These are phyloP conservation scores for Protonibea diacanthus DNA, from an alignment of 2,797 vertebrate genomes.

Conservation along the genomic window DNA sequence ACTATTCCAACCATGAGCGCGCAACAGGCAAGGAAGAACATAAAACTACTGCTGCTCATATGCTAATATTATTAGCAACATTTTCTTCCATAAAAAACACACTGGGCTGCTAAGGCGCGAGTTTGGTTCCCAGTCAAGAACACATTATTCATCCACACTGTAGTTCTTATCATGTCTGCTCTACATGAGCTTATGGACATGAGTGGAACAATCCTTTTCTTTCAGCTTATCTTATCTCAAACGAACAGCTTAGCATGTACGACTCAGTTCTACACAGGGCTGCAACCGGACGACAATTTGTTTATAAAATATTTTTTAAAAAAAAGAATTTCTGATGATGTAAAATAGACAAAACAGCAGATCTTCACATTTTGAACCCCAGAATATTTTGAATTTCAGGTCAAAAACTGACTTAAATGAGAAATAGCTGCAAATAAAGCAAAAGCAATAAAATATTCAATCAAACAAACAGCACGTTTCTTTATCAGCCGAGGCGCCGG, in stretches of 20 bases:
- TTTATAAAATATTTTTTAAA: background rate
- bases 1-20: too few relatives aligned
- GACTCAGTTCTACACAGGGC: background rate
- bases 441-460: background rate
- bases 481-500: background rate
- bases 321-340: background rate
- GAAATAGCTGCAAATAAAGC: background rate
- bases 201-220: slow-evolving; percentile 54
- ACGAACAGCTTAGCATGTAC: background rate
- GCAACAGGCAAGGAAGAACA: background rate
- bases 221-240: slow-evolving; percentile 3
- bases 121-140: background rate
- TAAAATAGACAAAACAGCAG: background rate
- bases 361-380: background rate
- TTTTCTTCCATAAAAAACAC: background rate
- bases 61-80: background rate
- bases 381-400: too few relatives aligned
- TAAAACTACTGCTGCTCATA: too few relatives aligned
- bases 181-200: slow-evolving; percentile 59
- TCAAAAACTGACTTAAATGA: background rate
- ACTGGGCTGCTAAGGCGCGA: background rate
- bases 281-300: background rate
- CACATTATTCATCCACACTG: slow-evolving; percentile 55
- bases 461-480: background rate
- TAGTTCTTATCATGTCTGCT: slow-evolving; percentile 75